phyloP scores from a whole-genome alignment of 2,797 vertebrate species.

The Acipenser ruthenus region DNA sequence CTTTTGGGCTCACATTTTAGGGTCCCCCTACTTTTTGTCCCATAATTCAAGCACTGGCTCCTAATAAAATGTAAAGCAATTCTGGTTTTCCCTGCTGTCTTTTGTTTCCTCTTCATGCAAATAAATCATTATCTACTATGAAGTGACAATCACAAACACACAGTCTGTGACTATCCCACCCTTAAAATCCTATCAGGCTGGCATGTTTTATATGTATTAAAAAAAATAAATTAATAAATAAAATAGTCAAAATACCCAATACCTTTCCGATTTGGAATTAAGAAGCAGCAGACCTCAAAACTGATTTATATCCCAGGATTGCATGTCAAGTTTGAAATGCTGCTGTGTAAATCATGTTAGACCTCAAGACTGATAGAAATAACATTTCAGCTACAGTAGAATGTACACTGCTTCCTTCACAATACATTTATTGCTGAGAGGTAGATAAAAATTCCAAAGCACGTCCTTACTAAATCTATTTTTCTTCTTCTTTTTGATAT shows the following conservation, averaged over 20 bases:
- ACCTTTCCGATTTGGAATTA: constrained; percentile 46
- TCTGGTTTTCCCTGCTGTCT: not conserved
- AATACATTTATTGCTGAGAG: constrained; percentile 55
- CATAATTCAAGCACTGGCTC: no score
- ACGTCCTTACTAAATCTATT: constrained; percentile 61
- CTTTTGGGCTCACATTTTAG: no score
- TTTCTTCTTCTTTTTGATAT: constrained; percentile 47
- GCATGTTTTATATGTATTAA: not conserved
- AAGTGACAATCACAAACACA: constrained; percentile 10
- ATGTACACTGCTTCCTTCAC: constrained; percentile 44
- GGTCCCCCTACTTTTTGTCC: no score
- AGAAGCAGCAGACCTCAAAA: constrained; percentile 47
- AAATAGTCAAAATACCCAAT: constrained; percentile 27
- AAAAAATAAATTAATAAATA: not conserved
- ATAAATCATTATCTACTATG: not conserved
- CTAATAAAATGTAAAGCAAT: no score
- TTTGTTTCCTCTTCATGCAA: constrained; percentile 8
- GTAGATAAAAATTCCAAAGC: constrained; percentile 57
- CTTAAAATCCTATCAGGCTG: not conserved
- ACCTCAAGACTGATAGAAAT: constrained; percentile 52
- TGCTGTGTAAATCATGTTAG: constrained; percentile 57
- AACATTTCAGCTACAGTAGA: constrained; percentile 54
- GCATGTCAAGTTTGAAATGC: constrained; percentile 49
- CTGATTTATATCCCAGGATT: constrained; percentile 52
- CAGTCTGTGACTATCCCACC: constrained; percentile 12